Evolutionary conservation across 37 sponge, comb jelly and placozoan species (phyloP), one percentile per base, ranked within the genome.

Genomic region (Crambe crambe): DNA sequence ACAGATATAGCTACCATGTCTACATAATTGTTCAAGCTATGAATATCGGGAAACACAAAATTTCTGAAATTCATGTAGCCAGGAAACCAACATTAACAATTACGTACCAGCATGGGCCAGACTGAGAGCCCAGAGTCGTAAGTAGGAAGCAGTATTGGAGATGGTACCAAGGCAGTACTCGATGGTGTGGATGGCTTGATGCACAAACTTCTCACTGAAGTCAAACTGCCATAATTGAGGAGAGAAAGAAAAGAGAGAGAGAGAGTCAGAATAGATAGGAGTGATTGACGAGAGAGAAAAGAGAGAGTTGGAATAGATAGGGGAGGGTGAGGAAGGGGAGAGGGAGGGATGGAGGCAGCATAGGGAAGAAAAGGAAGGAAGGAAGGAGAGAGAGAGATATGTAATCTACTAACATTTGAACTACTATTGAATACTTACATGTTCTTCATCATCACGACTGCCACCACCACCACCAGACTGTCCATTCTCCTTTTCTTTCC

Each of bases 131-230:
- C 99, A 99, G 31, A 99, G 86, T 68, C 99, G 97, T 23, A 99
- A 93, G 82, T 99, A 99, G 39, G 97, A 96, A 35, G 99, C 99
- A 76, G 99, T 99, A 82, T 99, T 93, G 79, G 99, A 99, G 62
- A 99, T 94, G 76, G 96, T 96, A 10, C 99, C 97, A 80, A 99
- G 85, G 68, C 97, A 96, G 85, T 95, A 99, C 91, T 99, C 99
- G 56, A 99, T 99, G 39, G 99, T 99, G 80, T 99, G 97, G 76
- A 99, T 99, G 39, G 91, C 85, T 61, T 94, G 97, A 71, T 94
- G 91, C 38, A 99, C 86, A 39, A 99, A 68, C 12, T 94, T 42
- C 54, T 99, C 97, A 22, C 87, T 61, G 34, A 83, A 68, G 56
- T 95, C 89, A 65, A 83, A 79, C 88, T 89, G 39, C 26, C 68